Percentiles rank a stretch among this genome's conserved stretches.
phyloP scores from a whole-genome alignment of 1,140 invertebrate genomes.

The Daktulosphaira vitifoliae region DNA sequence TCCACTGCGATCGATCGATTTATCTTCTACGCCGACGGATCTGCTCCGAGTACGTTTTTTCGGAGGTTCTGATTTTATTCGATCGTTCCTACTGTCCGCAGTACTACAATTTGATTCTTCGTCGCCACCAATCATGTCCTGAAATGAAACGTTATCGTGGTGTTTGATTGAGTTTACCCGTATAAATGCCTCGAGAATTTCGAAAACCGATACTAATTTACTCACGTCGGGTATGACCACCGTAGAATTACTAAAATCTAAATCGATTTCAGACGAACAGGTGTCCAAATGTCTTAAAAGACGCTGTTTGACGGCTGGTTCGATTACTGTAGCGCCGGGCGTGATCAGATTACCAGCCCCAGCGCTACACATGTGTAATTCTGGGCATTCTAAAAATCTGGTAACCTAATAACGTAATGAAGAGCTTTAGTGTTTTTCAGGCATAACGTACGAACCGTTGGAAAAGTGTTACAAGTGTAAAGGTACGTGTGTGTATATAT shows the following conservation, averaged over 20 bases:
- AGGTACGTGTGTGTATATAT: too few relatives aligned
- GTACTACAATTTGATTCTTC: slow-evolving; percentile 32
- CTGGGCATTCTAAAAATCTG: slow-evolving; percentile 40
- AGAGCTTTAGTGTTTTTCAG: too few relatives aligned
- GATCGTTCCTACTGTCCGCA: slow-evolving; percentile 18
- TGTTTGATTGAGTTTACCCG: too few relatives aligned
- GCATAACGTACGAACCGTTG: too few relatives aligned
- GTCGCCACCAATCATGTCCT: slow-evolving; percentile 17
- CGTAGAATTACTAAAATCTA: slow-evolving; percentile 51
- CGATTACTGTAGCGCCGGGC: slow-evolving; percentile 45
- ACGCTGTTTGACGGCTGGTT: slow-evolving; percentile 57
- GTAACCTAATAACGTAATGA: slow-evolving; percentile 40
- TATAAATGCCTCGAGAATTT: too few relatives aligned
- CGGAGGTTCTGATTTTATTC: not conserved
- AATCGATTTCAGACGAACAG: slow-evolving; percentile 59
- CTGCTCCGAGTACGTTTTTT: slow-evolving; percentile 25
- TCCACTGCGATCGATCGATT: slow-evolving; percentile 14
- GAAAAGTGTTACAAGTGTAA: too few relatives aligned
- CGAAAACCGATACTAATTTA: too few relatives aligned
- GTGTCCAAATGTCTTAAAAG: slow-evolving; percentile 60
- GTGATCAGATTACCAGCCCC: slow-evolving; percentile 36
- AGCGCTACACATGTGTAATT: slow-evolving; percentile 39
- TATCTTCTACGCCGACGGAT: slow-evolving; percentile 23
- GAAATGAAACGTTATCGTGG: too few relatives aligned
- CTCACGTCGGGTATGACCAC: slow-evolving; percentile 28